Conservation (phyloP, 2,888 invertebrate genomes). For the Pemphredon lugubris region DNA sequence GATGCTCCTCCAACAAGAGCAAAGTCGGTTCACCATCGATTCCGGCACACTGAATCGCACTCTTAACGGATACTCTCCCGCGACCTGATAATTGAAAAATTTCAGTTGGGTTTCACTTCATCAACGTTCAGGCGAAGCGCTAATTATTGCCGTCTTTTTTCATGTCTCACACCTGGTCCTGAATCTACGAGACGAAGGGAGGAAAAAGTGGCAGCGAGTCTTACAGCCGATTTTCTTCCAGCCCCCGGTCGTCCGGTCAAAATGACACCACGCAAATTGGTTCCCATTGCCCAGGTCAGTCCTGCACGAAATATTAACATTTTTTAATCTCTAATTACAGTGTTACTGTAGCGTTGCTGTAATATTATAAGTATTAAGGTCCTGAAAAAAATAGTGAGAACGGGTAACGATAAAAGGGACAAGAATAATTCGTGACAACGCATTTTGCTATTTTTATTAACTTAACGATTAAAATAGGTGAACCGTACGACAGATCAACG, state of each 20-base stretch:
- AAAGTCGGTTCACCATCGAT: slow-evolving; percentile 90
- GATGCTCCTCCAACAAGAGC: slow-evolving; percentile 91
- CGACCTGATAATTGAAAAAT: slow-evolving; percentile 82
- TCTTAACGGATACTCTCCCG: slow-evolving; percentile 91
- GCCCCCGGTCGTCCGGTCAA: slow-evolving; percentile 77
- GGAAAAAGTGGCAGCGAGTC: slow-evolving; percentile 69
- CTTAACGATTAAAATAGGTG: no score
- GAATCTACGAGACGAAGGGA: slow-evolving; percentile 74
- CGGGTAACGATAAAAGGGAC: no score
- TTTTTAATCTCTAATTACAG: not conserved
- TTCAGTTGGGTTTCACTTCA: no score
- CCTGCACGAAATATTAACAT: slow-evolving; percentile 55
- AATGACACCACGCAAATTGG: slow-evolving; percentile 71
- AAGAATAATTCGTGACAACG: no score
- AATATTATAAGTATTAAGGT: no score
- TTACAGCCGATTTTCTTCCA: slow-evolving; percentile 75
- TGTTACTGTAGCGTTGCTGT: no score
- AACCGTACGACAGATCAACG: not conserved
- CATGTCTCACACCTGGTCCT: slow-evolving; percentile 75
- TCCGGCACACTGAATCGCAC: slow-evolving; percentile 90
- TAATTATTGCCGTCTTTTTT: no score
- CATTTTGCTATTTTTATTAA: not conserved
- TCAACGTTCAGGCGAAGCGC: not conserved
- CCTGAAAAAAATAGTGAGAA: no score
- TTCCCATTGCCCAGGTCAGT: slow-evolving; percentile 76